A percentile compares a stretch with the other conserved stretches of the same genome.
phyloP scores from a whole-genome alignment of 2,888 invertebrate species.

The Molanna angustata region DNA sequence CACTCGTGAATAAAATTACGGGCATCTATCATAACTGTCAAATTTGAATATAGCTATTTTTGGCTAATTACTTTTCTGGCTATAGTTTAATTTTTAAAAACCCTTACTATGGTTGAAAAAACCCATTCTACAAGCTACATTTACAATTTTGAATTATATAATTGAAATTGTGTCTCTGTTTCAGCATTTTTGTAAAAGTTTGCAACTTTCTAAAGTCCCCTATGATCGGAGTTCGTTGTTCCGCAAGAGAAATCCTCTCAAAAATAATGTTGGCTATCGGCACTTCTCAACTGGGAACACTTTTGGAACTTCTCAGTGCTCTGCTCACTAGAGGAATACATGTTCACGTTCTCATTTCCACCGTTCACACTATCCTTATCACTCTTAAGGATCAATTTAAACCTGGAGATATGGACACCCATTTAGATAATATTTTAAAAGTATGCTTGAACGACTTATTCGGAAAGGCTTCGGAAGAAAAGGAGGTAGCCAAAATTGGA shows the following conservation, averaged over 20 bases:
- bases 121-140: not conserved
- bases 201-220: constrained; percentile 89
- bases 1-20: too few species aligned
- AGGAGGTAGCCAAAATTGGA: constrained; percentile 81
- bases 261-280: constrained; percentile 87
- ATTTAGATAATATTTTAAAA: constrained; percentile 73
- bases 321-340: constrained; percentile 87
- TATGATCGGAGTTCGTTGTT: constrained; percentile 78
- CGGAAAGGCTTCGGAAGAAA: constrained; percentile 85
- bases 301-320: constrained; percentile 78
- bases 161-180: constrained; percentile 36
- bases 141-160: not conserved
- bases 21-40: too few species aligned
- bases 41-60: too few species aligned
- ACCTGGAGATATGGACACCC: constrained; percentile 75
- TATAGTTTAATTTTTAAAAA: not conserved
- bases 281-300: constrained; percentile 69
- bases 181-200: constrained; percentile 80
- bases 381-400: constrained; percentile 68
- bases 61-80: too few species aligned
- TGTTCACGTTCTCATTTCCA: constrained; percentile 88
- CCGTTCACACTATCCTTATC: constrained; percentile 79
- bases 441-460: constrained; percentile 89
- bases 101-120: not conserved
- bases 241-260: constrained; percentile 87